These are phyloP conservation scores for Lasioglossum oenotherae DNA, from an alignment of 2,888 invertebrate species.

Conservation along the genomic window DNA sequence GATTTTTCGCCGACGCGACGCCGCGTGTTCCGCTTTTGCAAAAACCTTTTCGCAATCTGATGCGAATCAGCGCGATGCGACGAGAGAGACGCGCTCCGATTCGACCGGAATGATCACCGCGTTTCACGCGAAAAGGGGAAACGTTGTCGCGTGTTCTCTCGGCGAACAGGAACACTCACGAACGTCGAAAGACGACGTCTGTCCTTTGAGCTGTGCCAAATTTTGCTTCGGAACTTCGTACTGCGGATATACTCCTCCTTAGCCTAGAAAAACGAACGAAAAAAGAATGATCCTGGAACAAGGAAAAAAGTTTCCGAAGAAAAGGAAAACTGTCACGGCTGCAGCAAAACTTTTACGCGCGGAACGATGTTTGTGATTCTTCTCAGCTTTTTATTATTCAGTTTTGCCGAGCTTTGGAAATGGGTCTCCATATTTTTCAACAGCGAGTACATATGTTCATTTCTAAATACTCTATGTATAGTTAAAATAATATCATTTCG, in stretches of 20 bases:
- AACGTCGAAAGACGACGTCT: neutral
- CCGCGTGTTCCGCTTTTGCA: neutral
- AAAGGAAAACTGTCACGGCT: neutral
- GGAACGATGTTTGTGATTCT: neutral
- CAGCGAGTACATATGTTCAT: too few species aligned
- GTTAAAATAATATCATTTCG: too few species aligned
- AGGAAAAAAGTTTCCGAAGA: neutral
- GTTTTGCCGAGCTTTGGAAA: neutral
- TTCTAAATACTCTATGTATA: too few species aligned
- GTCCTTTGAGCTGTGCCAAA: slow-evolving; percentile 6
- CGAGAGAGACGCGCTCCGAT: neutral
- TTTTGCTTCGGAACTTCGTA: neutral
- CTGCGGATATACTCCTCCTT: neutral
- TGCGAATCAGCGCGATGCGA: neutral
- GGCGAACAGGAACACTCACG: neutral
- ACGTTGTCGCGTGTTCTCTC: neutral
- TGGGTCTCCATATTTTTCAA: neutral
- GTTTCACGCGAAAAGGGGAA: slow-evolving; percentile 3
- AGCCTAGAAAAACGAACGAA: neutral
- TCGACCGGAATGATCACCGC: neutral
- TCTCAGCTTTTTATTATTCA: neutral
- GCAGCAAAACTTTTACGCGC: neutral
- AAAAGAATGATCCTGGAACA: neutral
- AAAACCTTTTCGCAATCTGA: neutral
- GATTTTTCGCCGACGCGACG: slow-evolving; percentile 44